phyloP scores from a whole-genome alignment of 1,140 invertebrate species.

The Neodiprion lecontei region DNA sequence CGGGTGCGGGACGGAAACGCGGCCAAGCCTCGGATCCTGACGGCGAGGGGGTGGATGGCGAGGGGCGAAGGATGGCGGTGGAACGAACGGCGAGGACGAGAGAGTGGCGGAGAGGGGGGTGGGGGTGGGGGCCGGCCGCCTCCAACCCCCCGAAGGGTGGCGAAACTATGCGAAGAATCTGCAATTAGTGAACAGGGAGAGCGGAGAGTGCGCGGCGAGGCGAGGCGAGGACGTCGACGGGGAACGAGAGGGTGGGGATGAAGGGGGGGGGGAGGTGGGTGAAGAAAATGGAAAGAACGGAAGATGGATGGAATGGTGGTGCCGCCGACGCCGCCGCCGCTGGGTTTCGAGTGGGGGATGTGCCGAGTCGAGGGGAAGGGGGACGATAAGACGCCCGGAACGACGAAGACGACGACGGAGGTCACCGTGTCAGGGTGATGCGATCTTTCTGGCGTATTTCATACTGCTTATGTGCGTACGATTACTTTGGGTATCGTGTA shows the following conservation, averaged over 20 bases:
- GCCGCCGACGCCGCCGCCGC: slow-evolving; percentile 36
- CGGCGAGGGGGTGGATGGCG: slow-evolving; percentile 19
- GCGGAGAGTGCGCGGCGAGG: slow-evolving; percentile 22
- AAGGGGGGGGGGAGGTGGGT: slow-evolving; percentile 25
- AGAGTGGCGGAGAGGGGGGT: slow-evolving; percentile 19
- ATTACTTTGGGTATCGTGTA: too few species aligned
- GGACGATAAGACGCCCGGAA: background rate
- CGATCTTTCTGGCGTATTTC: background rate
- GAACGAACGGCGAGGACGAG: slow-evolving; percentile 32
- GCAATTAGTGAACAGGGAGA: slow-evolving; percentile 79
- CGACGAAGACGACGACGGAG: slow-evolving; percentile 29
- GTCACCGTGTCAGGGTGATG: slow-evolving; percentile 42
- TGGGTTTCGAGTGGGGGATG: slow-evolving; percentile 15
- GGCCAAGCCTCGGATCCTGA: background rate
- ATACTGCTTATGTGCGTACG: too few species aligned
- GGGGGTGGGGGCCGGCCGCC: slow-evolving; percentile 9
- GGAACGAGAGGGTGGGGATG: slow-evolving; percentile 30
- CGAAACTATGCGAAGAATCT: slow-evolving; percentile 90
- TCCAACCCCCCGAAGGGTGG: slow-evolving; percentile 55
- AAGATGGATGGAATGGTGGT: slow-evolving; percentile 58
- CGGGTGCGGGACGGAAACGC: too few species aligned
- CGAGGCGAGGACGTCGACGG: slow-evolving; percentile 42
- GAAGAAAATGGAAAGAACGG: slow-evolving; percentile 61
- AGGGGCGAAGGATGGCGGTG: slow-evolving; percentile 26
- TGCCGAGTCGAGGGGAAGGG: slow-evolving; percentile 9